Conservation (phyloP, 2,797 vertebrate genomes). For the Siniperca scherzeri region DNA sequence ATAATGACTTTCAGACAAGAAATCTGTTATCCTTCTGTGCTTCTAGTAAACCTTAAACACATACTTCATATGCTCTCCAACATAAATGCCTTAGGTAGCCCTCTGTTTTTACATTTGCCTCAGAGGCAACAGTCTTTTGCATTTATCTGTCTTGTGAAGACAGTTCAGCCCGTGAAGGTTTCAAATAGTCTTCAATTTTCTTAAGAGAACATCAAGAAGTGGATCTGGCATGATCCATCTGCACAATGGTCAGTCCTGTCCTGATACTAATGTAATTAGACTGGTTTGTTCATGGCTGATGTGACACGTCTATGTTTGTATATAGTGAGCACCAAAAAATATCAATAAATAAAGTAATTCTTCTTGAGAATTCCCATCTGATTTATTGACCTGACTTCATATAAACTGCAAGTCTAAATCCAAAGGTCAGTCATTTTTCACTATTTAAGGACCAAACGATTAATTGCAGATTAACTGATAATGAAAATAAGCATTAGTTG, state of each 20-base stretch:
- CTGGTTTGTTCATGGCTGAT: conserved; percentile 1
- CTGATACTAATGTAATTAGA: neutral
- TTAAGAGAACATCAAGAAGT: neutral
- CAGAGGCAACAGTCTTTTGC: neutral
- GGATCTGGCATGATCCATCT: neutral
- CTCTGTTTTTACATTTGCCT: conserved; percentile 4
- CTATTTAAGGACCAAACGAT: neutral
- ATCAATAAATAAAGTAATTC: conserved; percentile 45
- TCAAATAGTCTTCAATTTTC: conserved; percentile 16
- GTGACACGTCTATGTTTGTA: conserved; percentile 31
- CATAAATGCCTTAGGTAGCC: neutral
- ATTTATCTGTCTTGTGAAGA: neutral
- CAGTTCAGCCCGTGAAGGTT: neutral
- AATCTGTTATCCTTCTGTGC: neutral
- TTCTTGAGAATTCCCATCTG: neutral
- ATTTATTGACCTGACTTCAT: conserved; percentile 19
- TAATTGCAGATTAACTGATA: neutral
- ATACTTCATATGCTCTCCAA: neutral
- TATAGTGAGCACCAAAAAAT: conserved; percentile 28
- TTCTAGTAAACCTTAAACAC: neutral
- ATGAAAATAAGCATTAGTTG: neutral
- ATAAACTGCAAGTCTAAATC: neutral
- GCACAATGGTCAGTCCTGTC: neutral
- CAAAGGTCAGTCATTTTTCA: neutral
- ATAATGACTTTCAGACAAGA: neutral